Conservation (phyloP, 2,113 vertebrate species). For the Protobothrops mucrosquamatus region DNA sequence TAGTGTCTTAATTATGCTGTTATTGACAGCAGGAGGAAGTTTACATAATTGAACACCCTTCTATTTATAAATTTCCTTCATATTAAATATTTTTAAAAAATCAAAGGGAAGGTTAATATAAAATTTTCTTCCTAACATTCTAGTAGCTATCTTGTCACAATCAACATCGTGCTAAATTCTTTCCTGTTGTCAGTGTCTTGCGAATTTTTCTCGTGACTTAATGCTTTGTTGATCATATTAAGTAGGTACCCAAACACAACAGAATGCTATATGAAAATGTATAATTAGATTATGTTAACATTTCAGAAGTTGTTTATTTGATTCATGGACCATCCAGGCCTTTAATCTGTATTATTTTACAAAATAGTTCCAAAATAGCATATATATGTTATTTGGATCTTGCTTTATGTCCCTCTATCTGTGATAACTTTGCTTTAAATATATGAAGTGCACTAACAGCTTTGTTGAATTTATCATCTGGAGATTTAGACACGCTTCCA, state of each 20-base stretch:
- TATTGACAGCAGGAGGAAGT: not conserved
- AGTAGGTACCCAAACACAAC: not conserved
- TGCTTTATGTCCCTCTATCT: not conserved
- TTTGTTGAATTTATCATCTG: not conserved
- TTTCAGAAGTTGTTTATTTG: not conserved
- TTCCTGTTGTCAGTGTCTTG: not conserved
- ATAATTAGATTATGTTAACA: not conserved
- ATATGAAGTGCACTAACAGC: not conserved
- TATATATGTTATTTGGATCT: not conserved
- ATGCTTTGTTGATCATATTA: too few relatives aligned
- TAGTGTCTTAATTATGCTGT: too few relatives aligned
- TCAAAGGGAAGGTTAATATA: not conserved
- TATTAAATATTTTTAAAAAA: not conserved
- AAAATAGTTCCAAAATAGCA: not conserved
- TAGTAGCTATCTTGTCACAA: not conserved
- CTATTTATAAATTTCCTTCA: not conserved
- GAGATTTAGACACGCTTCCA: not conserved
- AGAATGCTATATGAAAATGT: not conserved
- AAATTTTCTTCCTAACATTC: not conserved
- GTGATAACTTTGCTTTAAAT: not conserved
- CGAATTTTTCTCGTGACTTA: not conserved
- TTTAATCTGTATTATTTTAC: not conserved
- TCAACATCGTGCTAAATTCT: not conserved
- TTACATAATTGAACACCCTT: not conserved
- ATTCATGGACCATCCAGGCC: not conserved